These are phyloP conservation scores for Mixornis gularis DNA, from an alignment of 2,113 vertebrate genomes.

Conservation along the genomic window DNA sequence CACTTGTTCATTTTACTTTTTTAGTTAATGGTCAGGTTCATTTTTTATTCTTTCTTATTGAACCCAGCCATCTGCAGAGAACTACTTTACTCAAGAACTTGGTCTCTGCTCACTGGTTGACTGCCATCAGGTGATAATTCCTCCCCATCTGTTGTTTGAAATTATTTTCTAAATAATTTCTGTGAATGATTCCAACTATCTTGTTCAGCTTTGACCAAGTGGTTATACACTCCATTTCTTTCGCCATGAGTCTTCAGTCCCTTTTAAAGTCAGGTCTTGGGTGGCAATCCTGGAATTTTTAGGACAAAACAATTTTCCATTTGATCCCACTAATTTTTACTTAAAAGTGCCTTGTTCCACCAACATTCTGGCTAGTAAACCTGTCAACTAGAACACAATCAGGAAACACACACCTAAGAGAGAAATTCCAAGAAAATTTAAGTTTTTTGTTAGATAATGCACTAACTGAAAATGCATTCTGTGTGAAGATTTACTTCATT, in stretches of 20 bases:
- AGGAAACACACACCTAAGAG: neutral
- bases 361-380: neutral
- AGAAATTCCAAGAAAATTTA: neutral
- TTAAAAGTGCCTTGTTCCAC: neutral
- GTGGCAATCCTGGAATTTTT: neutral
- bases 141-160: slow-evolving; percentile 15
- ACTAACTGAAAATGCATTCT: neutral
- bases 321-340: neutral
- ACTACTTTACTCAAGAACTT: slow-evolving; percentile 1
- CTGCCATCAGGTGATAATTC: slow-evolving; percentile 26
- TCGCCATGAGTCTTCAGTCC: neutral
- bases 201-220: neutral
- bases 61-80: neutral
- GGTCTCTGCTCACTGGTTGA: neutral
- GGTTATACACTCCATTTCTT: neutral
- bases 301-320: neutral
- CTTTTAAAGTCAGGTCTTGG: neutral
- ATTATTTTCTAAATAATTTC: slow-evolving; percentile 7
- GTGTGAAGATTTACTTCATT: neutral
- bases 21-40: neutral
- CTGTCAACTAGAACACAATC: neutral
- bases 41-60: neutral
- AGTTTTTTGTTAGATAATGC: neutral
- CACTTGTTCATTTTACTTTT: neutral
- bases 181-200: neutral